Conservation (phyloP, 2,797 vertebrate species). For the Neostethus bicornis region DNA sequence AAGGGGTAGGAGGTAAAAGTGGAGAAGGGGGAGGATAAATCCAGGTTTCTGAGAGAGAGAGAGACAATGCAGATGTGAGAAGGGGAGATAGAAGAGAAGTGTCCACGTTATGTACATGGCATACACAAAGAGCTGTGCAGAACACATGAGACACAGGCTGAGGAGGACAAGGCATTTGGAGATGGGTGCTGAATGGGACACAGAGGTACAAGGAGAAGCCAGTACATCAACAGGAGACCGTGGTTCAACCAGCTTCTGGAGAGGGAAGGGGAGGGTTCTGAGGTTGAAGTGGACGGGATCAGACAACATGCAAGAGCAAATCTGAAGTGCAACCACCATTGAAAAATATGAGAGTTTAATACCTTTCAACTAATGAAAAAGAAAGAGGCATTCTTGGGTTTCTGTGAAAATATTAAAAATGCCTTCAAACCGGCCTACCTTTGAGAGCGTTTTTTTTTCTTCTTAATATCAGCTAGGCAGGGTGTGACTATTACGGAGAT, state of each 20-base stretch:
- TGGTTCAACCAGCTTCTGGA: constrained; percentile 71
- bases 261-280: constrained; percentile 21
- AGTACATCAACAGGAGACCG: constrained; percentile 70
- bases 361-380: constrained; percentile 81
- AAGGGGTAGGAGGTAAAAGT: constrained; percentile 48
- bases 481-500: constrained; percentile 83
- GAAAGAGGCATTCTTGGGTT: constrained; percentile 81
- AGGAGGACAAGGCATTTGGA: constrained; percentile 64
- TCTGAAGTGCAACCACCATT: constrained; percentile 80
- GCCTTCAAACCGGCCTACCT: constrained; percentile 85
- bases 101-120: constrained; percentile 75
- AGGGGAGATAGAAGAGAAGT: constrained; percentile 62
- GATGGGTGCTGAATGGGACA: constrained; percentile 79
- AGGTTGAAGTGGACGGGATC: constrained; percentile 68
- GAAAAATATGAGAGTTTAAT: constrained; percentile 74
- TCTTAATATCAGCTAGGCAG: constrained; percentile 86
- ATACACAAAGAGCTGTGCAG: constrained; percentile 76
- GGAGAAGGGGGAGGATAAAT: constrained; percentile 41
- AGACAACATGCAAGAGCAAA: constrained; percentile 84
- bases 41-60: constrained; percentile 66
- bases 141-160: constrained; percentile 71
- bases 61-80: constrained; percentile 80
- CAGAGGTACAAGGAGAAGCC: constrained; percentile 73
- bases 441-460: constrained; percentile 83
- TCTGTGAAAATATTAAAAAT: constrained; percentile 79